Evolutionary conservation across 1,140 invertebrate genomes (phyloP).

Genomic region (Eriosoma lanigerum): DNA sequence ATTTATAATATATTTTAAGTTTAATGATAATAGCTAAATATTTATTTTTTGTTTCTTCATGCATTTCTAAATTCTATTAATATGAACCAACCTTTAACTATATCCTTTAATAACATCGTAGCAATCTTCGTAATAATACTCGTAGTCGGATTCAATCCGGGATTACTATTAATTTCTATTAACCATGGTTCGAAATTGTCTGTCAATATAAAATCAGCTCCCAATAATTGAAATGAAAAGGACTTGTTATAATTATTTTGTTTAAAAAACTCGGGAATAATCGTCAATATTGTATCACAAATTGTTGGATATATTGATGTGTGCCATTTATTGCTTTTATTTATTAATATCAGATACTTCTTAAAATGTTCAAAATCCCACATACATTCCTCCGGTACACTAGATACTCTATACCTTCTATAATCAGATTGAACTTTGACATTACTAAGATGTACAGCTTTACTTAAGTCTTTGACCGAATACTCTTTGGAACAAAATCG

Average conservation of each 20-base stretch:
- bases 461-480: background rate
- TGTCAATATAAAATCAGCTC: slow-evolving; percentile 88
- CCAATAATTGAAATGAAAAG: slow-evolving; percentile 90
- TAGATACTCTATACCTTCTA: background rate
- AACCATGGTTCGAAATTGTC: slow-evolving; percentile 89
- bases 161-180: slow-evolving; percentile 93
- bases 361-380: slow-evolving; percentile 19
- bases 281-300: slow-evolving; percentile 83
- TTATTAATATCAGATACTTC: background rate
- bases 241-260: slow-evolving; percentile 62
- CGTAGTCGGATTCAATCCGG: slow-evolving; percentile 85
- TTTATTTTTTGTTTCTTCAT: no score
- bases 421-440: slow-evolving; percentile 3
- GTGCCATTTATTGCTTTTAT: slow-evolving; percentile 63
- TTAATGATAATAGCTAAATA: no score
- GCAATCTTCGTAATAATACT: slow-evolving; percentile 85
- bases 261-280: slow-evolving; percentile 84
- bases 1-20: no score
- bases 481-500: slow-evolving; percentile 17
- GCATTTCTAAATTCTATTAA: no score
- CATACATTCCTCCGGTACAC: slow-evolving; percentile 24
- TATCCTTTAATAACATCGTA: slow-evolving; percentile 85
- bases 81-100: slow-evolving; percentile 89
- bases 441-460: background rate
- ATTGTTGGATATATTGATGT: slow-evolving; percentile 85